Evolutionary conservation across 2,888 invertebrate genomes (phyloP).

Genomic region (Xanthorhoe designata): DNA sequence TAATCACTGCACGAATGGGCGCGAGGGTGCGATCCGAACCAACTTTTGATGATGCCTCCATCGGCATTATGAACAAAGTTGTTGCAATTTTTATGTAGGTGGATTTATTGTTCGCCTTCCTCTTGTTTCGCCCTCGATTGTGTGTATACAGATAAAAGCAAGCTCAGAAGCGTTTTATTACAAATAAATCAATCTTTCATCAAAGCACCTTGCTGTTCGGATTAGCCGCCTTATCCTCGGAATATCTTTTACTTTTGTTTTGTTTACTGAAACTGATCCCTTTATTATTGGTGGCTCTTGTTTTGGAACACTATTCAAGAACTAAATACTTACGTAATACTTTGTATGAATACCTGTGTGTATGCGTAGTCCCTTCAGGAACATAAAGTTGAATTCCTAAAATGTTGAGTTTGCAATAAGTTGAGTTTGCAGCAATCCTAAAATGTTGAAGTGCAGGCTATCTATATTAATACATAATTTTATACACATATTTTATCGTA

Average conservation of each 20-base stretch:
- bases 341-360: background rate
- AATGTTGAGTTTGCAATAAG: too few relatives aligned
- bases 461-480: too few relatives aligned
- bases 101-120: slow-evolving; percentile 81
- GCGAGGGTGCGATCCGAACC: slow-evolving; percentile 84
- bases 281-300: slow-evolving; percentile 11
- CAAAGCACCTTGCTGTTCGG: slow-evolving; percentile 58
- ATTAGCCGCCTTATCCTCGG: slow-evolving; percentile 55
- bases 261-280: slow-evolving; percentile 32
- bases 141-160: slow-evolving; percentile 77
- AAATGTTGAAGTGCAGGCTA: too few relatives aligned
- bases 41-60: slow-evolving; percentile 85
- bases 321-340: background rate
- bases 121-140: slow-evolving; percentile 76
- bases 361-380: too few relatives aligned
- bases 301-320: background rate
- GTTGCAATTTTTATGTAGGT: slow-evolving; percentile 84
- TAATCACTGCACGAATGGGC: slow-evolving; percentile 86
- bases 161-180: slow-evolving; percentile 71
- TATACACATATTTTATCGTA: too few relatives aligned
- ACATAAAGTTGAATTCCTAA: too few relatives aligned
- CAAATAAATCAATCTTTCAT: slow-evolving; percentile 75
- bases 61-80: slow-evolving; percentile 85
- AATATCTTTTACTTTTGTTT: slow-evolving; percentile 45
- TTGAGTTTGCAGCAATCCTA: too few relatives aligned